Base-by-base conservation (phyloP, 2,113 vertebrate species). In the Saguinus midas region DNA sequence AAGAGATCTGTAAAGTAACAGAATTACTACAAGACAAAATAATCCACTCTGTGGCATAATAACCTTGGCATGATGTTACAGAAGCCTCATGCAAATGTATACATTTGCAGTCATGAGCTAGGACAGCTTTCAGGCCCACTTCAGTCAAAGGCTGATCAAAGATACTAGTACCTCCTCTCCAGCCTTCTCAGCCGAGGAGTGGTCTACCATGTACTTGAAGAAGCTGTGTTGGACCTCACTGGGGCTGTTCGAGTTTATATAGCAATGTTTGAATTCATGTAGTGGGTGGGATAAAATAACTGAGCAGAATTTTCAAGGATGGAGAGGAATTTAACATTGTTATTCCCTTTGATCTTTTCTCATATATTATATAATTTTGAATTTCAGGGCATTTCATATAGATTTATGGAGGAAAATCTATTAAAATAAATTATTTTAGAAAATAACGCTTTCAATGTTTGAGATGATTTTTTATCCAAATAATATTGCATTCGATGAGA, bases 381-480 rank as follows among this genome's bases (percentile, higher is more conserved):
- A 61, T 91, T 87, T 93, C 48, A 52, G 78, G 40, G 27, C 16
- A 84, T 82, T 92, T 78, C 35, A 75, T 73, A 12, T 76, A 96
- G 78, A 9, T 55, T 45, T 37, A 85, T 11, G 58, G 78, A 79
- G 40, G 92, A 93, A 78, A 85, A 86, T 48, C 35, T 82, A 89
- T 55, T 73, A 75, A 95, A 95, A 76, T 82, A 50, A 83, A 88
- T 68, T 45, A 37, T 91, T 96, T 87, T 16, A 78, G 82, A 79
- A 80, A 68, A 79, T 13, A 23, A 90, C 32, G 14, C 16, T 70
- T 86, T 95, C 17, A 35, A 70, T 66, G 11, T 83, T 83, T 87
- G 32, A 96, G 50, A 70, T 27, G 79, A 3, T 52, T 43, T 68
- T 79, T 93, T 79, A 90, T 81, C 90, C 23, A 96, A 94, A 96